A percentile compares a stretch with the other conserved stretches of the same genome.
phyloP scores from a whole-genome alignment of 2,113 vertebrate species.

The Melanerpes aurifrons region DNA sequence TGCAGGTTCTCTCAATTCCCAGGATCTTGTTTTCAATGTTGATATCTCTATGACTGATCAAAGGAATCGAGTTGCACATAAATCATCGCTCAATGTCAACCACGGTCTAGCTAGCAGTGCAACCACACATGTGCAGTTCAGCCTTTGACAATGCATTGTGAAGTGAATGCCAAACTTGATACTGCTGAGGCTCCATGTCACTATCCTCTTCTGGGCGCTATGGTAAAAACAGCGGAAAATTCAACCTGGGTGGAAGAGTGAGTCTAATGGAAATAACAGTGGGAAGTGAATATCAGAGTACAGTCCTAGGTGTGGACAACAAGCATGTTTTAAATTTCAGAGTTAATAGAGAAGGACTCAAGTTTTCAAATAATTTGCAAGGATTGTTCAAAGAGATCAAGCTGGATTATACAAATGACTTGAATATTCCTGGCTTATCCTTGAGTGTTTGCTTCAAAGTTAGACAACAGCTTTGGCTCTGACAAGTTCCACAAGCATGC shows the following conservation, averaged over 20 bases:
- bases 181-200: conserved; percentile 75
- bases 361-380: conserved; percentile 80
- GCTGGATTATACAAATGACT: conserved; percentile 81
- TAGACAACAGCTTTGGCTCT: conserved; percentile 81
- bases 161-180: conserved; percentile 80
- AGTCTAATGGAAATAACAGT: conserved; percentile 75
- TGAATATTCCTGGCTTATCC: conserved; percentile 83
- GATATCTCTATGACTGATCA: conserved; percentile 78
- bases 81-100: conserved; percentile 78
- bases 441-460: conserved; percentile 82
- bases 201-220: conserved; percentile 79
- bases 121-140: conserved; percentile 83
- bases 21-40: conserved; percentile 84
- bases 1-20: conserved; percentile 80
- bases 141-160: conserved; percentile 82
- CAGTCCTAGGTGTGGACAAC: conserved; percentile 77
- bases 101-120: conserved; percentile 83
- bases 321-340: conserved; percentile 82
- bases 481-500: conserved; percentile 87
- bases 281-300: conserved; percentile 82
- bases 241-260: conserved; percentile 82
- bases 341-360: conserved; percentile 83
- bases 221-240: conserved; percentile 79
- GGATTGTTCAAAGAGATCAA: conserved; percentile 82
- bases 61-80: conserved; percentile 82